Evolutionary conservation across 1,140 invertebrate species (phyloP).

Genomic region (Drosophila yakuba): DNA sequence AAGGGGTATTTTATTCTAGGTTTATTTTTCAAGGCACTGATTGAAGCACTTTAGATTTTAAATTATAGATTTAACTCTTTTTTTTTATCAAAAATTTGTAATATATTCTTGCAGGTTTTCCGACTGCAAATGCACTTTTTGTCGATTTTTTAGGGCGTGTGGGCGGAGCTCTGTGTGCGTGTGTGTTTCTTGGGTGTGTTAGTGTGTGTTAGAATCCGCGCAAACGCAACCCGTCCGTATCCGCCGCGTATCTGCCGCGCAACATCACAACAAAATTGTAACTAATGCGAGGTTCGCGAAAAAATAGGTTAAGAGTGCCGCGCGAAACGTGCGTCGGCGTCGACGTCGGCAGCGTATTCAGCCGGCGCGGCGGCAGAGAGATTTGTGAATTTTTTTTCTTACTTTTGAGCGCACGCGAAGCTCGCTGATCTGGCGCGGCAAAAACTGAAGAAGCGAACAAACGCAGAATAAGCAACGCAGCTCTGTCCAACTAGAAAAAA

Average conservation of each 20-base stretch:
- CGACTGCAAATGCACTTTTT: constrained; percentile 35
- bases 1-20: constrained; percentile 1
- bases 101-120: constrained; percentile 32
- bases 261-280: constrained; percentile 84
- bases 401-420: constrained; percentile 64
- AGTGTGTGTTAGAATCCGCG: constrained; percentile 75
- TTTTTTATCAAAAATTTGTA: constrained; percentile 23
- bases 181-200: constrained; percentile 33
- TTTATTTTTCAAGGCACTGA: constrained; percentile 63
- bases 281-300: constrained; percentile 78
- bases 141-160: constrained; percentile 12
- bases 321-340: constrained; percentile 67
- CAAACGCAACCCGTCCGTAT: constrained; percentile 78
- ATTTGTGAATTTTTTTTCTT: constrained; percentile 50
- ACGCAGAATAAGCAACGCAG: constrained; percentile 48
- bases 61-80: constrained; percentile 8
- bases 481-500: constrained; percentile 70
- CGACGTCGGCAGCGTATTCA: constrained; percentile 39
- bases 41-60: constrained; percentile 47
- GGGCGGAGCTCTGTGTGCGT: constrained; percentile 23
- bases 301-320: constrained; percentile 84
- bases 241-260: constrained; percentile 81
- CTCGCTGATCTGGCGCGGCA: constrained; percentile 71
- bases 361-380: constrained; percentile 31
- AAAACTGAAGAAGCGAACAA: constrained; percentile 58